Evolutionary conservation across 2,888 invertebrate species (phyloP).

Genomic region (Macrophya annulata): DNA sequence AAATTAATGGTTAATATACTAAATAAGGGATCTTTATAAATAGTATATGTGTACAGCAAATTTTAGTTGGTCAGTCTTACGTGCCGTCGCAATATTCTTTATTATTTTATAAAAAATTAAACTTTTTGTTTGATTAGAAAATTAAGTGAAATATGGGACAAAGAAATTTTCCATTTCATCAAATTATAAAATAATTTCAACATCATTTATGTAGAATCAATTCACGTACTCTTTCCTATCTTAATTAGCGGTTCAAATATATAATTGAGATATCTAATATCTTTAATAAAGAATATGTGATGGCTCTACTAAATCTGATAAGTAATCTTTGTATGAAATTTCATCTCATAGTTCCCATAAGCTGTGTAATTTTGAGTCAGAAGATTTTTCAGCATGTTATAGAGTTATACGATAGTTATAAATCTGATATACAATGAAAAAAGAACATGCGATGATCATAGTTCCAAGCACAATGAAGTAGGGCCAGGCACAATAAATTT

Average conservation of each 20-base stretch:
- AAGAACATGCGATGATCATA: constrained; percentile 63
- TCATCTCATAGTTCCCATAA: constrained; percentile 1
- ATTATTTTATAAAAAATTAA: background rate
- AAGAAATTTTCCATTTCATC: background rate
- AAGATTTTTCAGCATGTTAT: constrained; percentile 33
- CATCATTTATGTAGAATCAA: background rate
- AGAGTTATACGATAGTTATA: constrained; percentile 14
- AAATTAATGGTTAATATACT: constrained; percentile 43
- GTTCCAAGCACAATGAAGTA: constrained; percentile 78
- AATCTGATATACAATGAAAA: constrained; percentile 11
- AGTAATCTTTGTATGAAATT: constrained; percentile 25
- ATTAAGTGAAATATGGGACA: background rate
- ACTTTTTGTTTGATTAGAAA: background rate
- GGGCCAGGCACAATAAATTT: constrained; percentile 79
- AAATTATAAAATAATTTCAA: constrained; percentile 13
- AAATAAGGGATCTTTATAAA: background rate
- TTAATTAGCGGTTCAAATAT: background rate
- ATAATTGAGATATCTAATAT: background rate
- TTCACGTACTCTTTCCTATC: background rate
- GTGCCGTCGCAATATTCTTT: constrained; percentile 21
- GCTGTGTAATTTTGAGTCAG: background rate
- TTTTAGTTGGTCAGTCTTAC: background rate
- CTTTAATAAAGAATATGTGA: constrained; percentile 31
- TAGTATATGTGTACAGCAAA: constrained; percentile 10
- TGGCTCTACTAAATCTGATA: constrained; percentile 38